A percentile compares a stretch with the other conserved stretches of the same genome.
These are phyloP conservation scores for Cerastis leucographa DNA, from an alignment of 2,888 invertebrate species.

Conservation along the genomic window DNA sequence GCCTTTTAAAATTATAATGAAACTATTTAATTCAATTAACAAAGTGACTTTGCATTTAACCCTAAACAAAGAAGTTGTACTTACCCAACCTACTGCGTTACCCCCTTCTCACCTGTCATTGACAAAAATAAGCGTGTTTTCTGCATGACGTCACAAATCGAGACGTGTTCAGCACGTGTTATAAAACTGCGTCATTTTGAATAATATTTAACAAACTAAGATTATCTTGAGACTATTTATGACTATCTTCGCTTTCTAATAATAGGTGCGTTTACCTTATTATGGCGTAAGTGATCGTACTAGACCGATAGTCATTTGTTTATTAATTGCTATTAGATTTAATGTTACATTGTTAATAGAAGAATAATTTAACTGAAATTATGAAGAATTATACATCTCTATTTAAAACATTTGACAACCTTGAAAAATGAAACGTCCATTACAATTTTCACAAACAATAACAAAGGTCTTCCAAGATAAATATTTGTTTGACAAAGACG, in stretches of 20 bases:
- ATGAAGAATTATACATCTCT: background rate
- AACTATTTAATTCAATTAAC: background rate
- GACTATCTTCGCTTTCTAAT: slow-evolving; percentile 35
- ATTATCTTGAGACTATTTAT: slow-evolving; percentile 32
- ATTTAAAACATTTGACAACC: background rate
- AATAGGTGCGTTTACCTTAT: slow-evolving; percentile 25
- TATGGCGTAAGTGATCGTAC: slow-evolving; percentile 19
- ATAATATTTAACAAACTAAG: slow-evolving; percentile 57
- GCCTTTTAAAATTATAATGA: background rate
- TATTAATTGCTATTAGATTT: background rate
- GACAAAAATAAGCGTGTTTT: slow-evolving; percentile 54
- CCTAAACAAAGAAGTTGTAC: slow-evolving; percentile 7
- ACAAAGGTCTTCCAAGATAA: slow-evolving; percentile 36
- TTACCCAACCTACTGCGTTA: slow-evolving; percentile 21
- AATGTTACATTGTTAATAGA: background rate
- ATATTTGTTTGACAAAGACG: slow-evolving; percentile 28
- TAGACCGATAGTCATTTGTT: background rate
- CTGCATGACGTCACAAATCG: slow-evolving; percentile 54
- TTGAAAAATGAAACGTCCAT: slow-evolving; percentile 23
- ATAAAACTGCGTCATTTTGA: slow-evolving; percentile 44
- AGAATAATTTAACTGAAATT: background rate
- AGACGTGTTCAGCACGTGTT: slow-evolving; percentile 55
- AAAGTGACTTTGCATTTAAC: background rate
- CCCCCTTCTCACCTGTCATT: slow-evolving; percentile 44
- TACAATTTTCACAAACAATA: slow-evolving; percentile 32